These are phyloP conservation scores for Pseudois nayaur DNA, from an alignment of 2,113 vertebrate genomes.

Conservation along the genomic window DNA sequence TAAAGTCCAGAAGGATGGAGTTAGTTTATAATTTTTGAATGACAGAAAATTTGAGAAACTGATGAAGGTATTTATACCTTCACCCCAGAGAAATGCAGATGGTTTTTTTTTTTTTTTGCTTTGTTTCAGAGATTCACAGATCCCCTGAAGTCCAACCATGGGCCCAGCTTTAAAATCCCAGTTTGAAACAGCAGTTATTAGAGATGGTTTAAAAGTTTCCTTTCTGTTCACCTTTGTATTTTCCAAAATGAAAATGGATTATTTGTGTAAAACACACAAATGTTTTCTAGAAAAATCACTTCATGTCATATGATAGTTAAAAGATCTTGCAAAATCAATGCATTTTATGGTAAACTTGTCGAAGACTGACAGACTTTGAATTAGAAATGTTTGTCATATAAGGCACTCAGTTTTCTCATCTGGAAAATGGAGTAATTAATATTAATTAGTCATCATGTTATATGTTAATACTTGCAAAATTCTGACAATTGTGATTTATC, in stretches of 20 bases:
- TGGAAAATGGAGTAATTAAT: conserved; percentile 51
- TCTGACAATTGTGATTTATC: not conserved
- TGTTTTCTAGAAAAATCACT: not conserved
- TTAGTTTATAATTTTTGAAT: not conserved
- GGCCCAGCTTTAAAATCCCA: not conserved
- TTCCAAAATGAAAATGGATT: not conserved
- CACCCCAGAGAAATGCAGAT: not conserved
- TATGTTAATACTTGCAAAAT: conserved; percentile 14
- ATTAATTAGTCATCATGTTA: conserved; percentile 16
- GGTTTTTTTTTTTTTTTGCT: not conserved
- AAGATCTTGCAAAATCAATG: conserved; percentile 4
- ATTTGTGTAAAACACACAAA: not conserved
- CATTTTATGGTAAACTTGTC: not conserved
- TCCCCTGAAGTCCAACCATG: not conserved
- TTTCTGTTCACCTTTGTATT: not conserved
- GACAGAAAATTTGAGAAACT: not conserved
- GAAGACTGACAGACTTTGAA: not conserved
- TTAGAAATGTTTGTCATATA: not conserved
- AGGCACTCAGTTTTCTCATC: conserved; percentile 47
- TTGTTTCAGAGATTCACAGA: not conserved
- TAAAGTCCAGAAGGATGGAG: not conserved
- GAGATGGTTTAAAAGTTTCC: not conserved
- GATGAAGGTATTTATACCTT: not conserved
- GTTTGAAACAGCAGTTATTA: not conserved
- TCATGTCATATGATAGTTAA: not conserved